Evolutionary conservation across 35 echinoderm and acorn worm genomes (phyloP), one percentile per base, ranked within the genome.

Genomic region (Heliocidaris tuberculata): DNA sequence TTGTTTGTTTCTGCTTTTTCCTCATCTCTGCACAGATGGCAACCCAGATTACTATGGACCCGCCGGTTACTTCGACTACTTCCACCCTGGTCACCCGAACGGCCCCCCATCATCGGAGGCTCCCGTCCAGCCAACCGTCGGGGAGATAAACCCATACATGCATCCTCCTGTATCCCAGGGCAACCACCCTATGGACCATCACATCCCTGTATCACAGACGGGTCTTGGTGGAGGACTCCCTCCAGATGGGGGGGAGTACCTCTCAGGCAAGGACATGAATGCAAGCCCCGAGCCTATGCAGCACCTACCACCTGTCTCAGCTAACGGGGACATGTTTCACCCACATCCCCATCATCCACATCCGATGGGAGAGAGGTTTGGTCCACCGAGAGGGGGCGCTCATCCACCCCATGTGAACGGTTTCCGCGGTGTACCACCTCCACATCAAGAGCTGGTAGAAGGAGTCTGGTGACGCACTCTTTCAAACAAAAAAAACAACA

Each of bases 31-130:
- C 93, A 7, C 93, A 98, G 97, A 98, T 88, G 96, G 94, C 29
- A 90, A 95, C 31, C 98, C 96, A 19, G 98, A 99, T 48, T 99
- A 97, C 85, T 99, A 97, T 70, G 97, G 97, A 86, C 94, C 96
- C 86, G 96, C 96, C 29, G 98, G 96, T 50, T 99, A 97, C 30
- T 99, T 96, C 59, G 98, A 99, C 60, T 96, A 97, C 47, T 99
- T 97, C 49, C 96, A 94, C 31, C 98, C 98, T 5, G 98, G 98
- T 27, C 95, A 95, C 50, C 96, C 88, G 78, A 93, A 94, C 65
- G 93, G 93, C 49, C 97, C 97, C 9, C 96, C 98, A 7, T 93
- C 91, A 30, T 93, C 91, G 12, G 91, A 93, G 30, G 91, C 91
- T 13, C 98, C 96, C 30, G 96, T 96, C 29, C 96, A 95, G 85